A percentile compares a stretch with the other conserved stretches of the same genome.
Evolutionary conservation across 2,888 invertebrate genomes (phyloP).

Genomic region (Melanostoma mellinum): DNA sequence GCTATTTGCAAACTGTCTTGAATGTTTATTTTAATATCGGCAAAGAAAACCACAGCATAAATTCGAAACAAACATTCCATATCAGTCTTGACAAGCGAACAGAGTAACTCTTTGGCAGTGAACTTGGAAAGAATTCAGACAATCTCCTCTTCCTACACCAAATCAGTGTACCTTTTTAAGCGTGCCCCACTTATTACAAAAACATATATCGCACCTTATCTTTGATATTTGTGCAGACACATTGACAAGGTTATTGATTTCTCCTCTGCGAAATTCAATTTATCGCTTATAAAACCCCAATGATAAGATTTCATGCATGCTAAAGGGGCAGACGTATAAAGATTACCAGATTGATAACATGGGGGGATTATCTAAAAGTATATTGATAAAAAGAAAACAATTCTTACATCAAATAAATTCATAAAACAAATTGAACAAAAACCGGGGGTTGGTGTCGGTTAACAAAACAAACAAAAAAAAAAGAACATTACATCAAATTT

Average conservation of each 20-base stretch:
- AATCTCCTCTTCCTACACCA: no score
- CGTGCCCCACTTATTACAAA: no score
- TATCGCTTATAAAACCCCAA: conserved; percentile 17
- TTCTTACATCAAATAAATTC: conserved; percentile 35
- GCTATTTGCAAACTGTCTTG: no score
- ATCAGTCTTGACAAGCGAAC: no score
- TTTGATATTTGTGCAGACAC: background rate
- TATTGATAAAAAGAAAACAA: conserved; percentile 12
- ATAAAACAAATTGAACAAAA: conserved; percentile 37
- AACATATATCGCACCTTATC: conserved; percentile 19
- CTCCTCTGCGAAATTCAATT: conserved; percentile 29
- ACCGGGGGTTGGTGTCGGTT: conserved; percentile 2
- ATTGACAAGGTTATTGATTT: background rate
- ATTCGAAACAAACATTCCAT: no score
- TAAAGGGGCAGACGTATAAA: conserved; percentile 25
- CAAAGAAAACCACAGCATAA: no score
- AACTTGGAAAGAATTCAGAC: no score
- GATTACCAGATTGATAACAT: conserved; percentile 19
- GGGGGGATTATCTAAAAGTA: conserved; percentile 29
- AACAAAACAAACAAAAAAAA: conserved; percentile 9
- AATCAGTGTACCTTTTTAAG: no score
- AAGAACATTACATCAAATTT: conserved; percentile 41
- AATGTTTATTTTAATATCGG: no score
- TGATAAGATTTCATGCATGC: conserved; percentile 45
- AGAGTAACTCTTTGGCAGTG: no score